Conservation (phyloP, 92 coral and sea anemone genomes). For the Desmophyllum pertusum region DNA sequence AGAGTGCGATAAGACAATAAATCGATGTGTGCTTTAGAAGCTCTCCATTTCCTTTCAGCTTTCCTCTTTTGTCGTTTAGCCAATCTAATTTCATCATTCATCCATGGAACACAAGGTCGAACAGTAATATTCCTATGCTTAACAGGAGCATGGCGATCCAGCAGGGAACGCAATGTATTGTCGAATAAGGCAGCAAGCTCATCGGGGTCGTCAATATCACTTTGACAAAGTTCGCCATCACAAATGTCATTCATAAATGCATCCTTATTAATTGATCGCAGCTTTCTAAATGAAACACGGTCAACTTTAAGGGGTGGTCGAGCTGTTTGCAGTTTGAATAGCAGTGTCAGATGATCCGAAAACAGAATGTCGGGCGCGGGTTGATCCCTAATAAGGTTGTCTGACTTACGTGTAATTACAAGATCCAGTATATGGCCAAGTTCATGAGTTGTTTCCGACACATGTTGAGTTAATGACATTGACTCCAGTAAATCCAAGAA, state of each 20-base stretch:
- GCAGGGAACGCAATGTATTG: conserved; percentile 33
- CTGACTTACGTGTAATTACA: conserved; percentile 35
- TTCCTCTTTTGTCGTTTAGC: conserved; percentile 23
- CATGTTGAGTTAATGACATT: conserved; percentile 43
- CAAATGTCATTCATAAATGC: conserved; percentile 4
- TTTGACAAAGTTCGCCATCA: conserved; percentile 17
- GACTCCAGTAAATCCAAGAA: conserved; percentile 43
- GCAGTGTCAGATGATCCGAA: conserved; percentile 20
- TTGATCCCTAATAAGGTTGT: neutral
- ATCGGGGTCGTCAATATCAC: conserved; percentile 27
- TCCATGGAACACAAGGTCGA: conserved; percentile 51
- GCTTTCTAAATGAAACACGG: conserved; percentile 19
- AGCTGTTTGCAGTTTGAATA: conserved; percentile 30
- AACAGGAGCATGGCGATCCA: conserved; percentile 44
- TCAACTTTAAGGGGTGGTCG: conserved; percentile 33
- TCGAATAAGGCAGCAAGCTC: conserved; percentile 32
- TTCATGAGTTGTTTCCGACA: conserved; percentile 26
- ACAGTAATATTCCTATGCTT: conserved; percentile 27
- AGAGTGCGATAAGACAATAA: neutral
- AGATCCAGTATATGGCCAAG: conserved; percentile 47
- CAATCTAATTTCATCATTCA: conserved; percentile 35
- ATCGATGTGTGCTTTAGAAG: neutral
- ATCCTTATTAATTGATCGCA: conserved; percentile 15
- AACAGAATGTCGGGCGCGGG: conserved; percentile 1
- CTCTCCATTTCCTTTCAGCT: conserved; percentile 14